Evolutionary conservation across 1,140 invertebrate species (phyloP).

Genomic region (Gryllus bimaculatus): DNA sequence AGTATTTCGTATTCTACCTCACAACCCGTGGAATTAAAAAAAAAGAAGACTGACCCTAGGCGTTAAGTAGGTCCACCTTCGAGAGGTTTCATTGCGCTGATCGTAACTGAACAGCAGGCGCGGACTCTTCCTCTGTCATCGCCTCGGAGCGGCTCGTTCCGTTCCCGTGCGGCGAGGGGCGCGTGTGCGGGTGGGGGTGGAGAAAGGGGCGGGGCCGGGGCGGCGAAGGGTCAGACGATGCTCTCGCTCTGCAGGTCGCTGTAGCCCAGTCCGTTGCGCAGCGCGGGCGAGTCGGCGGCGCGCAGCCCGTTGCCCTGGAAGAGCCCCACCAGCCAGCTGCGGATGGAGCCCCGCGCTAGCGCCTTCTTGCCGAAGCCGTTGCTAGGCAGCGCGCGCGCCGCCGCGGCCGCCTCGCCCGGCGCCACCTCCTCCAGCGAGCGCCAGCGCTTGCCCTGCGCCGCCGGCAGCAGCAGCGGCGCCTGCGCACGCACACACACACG

Average conservation of each 20-base stretch:
- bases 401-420: constrained; percentile 36
- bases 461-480: not conserved
- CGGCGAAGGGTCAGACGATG: constrained; percentile 34
- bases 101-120: too few species aligned
- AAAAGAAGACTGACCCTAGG: too few species aligned
- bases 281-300: constrained; percentile 50
- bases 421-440: constrained; percentile 56
- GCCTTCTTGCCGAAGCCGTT: constrained; percentile 40
- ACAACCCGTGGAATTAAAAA: too few species aligned
- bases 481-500: not conserved
- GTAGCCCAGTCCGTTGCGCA: constrained; percentile 38
- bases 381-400: constrained; percentile 31
- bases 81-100: too few species aligned
- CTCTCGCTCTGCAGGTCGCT: constrained; percentile 41
- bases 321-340: constrained; percentile 56
- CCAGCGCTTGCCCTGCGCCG: constrained; percentile 53
- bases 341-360: constrained; percentile 44
- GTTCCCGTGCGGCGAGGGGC: too few species aligned
- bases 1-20: too few species aligned
- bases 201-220: too few species aligned
- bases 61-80: too few species aligned
- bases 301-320: constrained; percentile 54
- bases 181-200: too few species aligned
- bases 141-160: too few species aligned
- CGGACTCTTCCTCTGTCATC: too few species aligned